These are phyloP conservation scores for Cervus canadensis DNA, from an alignment of 2,113 vertebrate species.

Conservation along the genomic window DNA sequence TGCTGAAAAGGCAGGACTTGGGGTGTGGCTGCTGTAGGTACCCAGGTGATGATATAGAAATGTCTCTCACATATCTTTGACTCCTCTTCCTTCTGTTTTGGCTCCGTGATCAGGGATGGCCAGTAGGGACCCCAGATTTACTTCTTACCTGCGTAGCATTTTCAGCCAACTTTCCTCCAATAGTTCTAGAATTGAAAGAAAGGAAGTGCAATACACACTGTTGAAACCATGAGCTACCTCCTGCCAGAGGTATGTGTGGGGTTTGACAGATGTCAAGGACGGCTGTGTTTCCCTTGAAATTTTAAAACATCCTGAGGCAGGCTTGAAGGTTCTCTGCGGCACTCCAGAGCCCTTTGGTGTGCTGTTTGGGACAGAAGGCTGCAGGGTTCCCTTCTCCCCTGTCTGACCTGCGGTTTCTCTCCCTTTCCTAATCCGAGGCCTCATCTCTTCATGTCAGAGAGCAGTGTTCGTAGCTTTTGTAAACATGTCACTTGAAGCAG, in stretches of 20 bases:
- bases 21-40: accelerated
- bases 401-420: neutral
- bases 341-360: accelerated
- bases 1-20: neutral
- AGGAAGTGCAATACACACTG: neutral
- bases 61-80: neutral
- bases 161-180: neutral
- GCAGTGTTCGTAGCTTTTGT: neutral
- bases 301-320: neutral
- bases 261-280: neutral
- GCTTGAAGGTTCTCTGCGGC: neutral
- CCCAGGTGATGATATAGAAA: neutral
- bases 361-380: neutral
- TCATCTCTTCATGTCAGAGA: neutral
- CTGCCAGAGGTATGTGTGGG: neutral
- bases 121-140: neutral
- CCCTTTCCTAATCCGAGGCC: neutral
- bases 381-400: neutral
- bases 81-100: neutral
- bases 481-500: neutral
- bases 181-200: neutral
- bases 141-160: neutral
- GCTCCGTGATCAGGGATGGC: neutral
- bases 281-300: neutral
- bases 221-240: neutral